Conservation (phyloP, 2,113 vertebrate genomes). For the Oncorhynchus tshawytscha region DNA sequence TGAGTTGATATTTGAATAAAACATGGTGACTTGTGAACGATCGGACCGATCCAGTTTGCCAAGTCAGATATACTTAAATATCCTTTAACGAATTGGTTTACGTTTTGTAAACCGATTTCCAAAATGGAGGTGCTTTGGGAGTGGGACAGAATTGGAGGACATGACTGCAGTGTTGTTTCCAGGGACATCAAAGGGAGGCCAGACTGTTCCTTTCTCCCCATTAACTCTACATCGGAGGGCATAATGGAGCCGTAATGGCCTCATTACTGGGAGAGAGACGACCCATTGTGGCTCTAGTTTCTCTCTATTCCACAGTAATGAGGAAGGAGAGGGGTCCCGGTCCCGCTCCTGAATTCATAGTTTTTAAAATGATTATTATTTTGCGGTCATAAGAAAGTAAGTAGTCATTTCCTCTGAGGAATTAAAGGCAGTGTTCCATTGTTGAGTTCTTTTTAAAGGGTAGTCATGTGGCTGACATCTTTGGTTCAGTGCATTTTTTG, state of each 20-base stretch:
- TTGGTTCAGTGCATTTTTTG: neutral
- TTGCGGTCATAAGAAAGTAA: neutral
- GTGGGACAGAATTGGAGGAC: conserved; percentile 8
- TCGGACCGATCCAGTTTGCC: too few species aligned
- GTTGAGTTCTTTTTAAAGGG: neutral
- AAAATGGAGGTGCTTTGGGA: neutral
- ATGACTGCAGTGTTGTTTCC: conserved; percentile 14
- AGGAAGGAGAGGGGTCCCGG: conserved; percentile 39
- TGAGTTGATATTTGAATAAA: too few species aligned
- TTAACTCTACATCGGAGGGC: conserved; percentile 38
- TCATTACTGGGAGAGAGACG: conserved; percentile 42
- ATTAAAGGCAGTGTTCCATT: conserved; percentile 28
- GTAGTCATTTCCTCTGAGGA: conserved; percentile 2
- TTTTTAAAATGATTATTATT: neutral
- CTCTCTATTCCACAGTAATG: conserved; percentile 46
- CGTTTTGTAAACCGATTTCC: conserved; percentile 7
- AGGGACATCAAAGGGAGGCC: conserved; percentile 20
- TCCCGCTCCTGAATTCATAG: conserved; percentile 34
- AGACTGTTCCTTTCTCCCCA: conserved; percentile 20
- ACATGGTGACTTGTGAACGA: too few species aligned
- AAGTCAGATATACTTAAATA: too few species aligned
- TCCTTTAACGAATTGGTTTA: neutral
- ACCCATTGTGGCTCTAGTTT: conserved; percentile 30
- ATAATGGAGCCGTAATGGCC: conserved; percentile 36
- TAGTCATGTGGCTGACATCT: neutral